A percentile compares a stretch with the other conserved stretches of the same genome.
These are phyloP conservation scores for Nylanderia fulva DNA, from an alignment of 1,140 invertebrate species.

Conservation along the genomic window DNA sequence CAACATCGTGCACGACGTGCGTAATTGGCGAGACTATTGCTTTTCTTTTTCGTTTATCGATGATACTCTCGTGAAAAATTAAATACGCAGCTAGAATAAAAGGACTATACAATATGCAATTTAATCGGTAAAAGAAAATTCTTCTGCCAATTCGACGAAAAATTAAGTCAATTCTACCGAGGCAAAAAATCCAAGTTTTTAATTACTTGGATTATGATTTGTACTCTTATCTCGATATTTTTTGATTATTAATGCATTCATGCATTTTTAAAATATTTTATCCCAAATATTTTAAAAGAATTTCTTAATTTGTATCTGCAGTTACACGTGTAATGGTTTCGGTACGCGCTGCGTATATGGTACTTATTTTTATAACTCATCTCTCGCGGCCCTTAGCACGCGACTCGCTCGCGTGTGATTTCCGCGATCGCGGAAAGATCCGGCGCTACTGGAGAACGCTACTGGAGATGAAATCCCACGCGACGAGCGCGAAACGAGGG, in stretches of 20 bases:
- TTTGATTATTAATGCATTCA: not conserved
- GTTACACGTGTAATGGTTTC: not conserved
- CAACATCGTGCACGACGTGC: constrained; percentile 34
- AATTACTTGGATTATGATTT: not conserved
- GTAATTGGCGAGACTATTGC: constrained; percentile 42
- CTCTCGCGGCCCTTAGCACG: constrained; percentile 27
- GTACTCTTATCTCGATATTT: not conserved
- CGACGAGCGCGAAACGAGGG: constrained; percentile 51
- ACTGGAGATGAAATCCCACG: constrained; percentile 3
- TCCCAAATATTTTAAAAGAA: not conserved
- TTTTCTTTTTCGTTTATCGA: constrained; percentile 28
- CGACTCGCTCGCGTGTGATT: constrained; percentile 42
- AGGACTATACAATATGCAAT: not conserved
- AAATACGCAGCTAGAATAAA: constrained; percentile 1
- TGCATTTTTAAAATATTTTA: not conserved
- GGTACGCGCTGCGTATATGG: not conserved
- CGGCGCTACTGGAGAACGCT: constrained; percentile 27
- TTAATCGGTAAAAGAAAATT: not conserved
- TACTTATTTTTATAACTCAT: not conserved
- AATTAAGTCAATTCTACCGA: not conserved
- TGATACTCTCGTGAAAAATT: constrained; percentile 5
- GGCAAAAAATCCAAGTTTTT: not conserved
- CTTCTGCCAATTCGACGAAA: not conserved
- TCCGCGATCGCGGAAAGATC: constrained; percentile 39
- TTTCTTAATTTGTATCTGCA: not conserved